phyloP scores from a whole-genome alignment of 2,797 vertebrate genomes.

The Typhlichthys eigenmanni region DNA sequence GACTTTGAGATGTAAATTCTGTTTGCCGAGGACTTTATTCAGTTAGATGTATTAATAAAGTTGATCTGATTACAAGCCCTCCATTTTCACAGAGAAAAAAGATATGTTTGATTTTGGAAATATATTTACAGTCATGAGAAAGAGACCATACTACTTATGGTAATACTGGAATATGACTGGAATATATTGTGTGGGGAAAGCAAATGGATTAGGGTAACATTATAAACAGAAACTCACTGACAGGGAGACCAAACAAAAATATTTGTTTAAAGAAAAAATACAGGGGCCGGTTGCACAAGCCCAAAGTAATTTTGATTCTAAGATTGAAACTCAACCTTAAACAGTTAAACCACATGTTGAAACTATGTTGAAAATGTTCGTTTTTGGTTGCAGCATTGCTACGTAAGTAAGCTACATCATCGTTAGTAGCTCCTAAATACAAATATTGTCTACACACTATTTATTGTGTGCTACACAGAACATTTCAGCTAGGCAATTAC shows the following conservation, averaged over 20 bases:
- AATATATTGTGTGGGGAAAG: conserved; percentile 52
- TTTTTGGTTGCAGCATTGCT: no score
- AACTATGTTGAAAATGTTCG: no score
- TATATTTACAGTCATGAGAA: conserved; percentile 69
- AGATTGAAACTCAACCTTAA: no score
- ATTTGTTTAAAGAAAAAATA: conserved; percentile 58
- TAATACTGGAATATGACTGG: conserved; percentile 64
- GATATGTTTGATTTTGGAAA: conserved; percentile 69
- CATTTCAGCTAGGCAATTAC: no score
- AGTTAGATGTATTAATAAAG: conserved; percentile 63
- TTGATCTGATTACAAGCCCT: conserved; percentile 72
- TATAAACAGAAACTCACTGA: conserved; percentile 62
- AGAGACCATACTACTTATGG: conserved; percentile 54
- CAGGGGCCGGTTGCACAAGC: conserved; percentile 28
- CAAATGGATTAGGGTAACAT: conserved; percentile 70
- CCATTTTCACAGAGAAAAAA: conserved; percentile 50
- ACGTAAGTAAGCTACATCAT: no score
- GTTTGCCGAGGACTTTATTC: conserved; percentile 50
- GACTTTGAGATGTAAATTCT: conserved; percentile 46
- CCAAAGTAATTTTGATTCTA: no score
- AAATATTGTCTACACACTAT: no score
- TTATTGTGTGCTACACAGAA: no score
- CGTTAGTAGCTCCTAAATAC: no score
- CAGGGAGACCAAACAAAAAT: conserved; percentile 36
- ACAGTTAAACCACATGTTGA: no score